phyloP scores from a whole-genome alignment of 2,797 vertebrate species.

The Hippopotamyrus pictus region DNA sequence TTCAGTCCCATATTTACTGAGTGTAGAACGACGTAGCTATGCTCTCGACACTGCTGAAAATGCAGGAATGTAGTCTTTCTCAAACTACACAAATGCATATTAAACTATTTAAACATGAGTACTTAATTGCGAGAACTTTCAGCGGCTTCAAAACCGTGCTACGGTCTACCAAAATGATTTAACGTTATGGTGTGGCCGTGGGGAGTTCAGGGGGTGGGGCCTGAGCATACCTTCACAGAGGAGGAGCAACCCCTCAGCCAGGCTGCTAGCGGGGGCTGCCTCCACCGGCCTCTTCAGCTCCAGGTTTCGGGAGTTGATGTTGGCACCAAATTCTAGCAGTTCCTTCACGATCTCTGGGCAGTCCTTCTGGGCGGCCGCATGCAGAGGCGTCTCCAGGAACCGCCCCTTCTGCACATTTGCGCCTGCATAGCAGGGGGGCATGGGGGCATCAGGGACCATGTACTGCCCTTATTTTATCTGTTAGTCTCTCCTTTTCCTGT shows the following conservation, averaged over 20 bases:
- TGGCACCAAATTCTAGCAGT: slow-evolving; percentile 86
- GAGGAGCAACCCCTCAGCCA: slow-evolving; percentile 68
- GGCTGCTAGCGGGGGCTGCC: slow-evolving; percentile 68
- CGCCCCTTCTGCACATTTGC: slow-evolving; percentile 79
- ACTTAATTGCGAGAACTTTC: neutral
- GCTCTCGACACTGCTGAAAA: neutral
- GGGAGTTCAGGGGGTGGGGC: neutral
- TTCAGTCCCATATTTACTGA: neutral
- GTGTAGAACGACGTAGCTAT: neutral
- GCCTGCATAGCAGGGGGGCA: slow-evolving; percentile 54
- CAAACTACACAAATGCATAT: neutral
- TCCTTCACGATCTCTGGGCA: slow-evolving; percentile 70
- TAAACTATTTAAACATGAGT: neutral
- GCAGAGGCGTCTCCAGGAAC: slow-evolving; percentile 77
- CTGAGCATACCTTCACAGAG: slow-evolving; percentile 71
- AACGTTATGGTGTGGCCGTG: neutral
- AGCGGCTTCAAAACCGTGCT: neutral
- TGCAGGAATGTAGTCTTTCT: neutral
- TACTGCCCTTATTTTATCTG: neutral
- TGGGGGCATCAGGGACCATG: neutral
- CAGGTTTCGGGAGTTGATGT: slow-evolving; percentile 75
- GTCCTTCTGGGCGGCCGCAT: slow-evolving; percentile 77
- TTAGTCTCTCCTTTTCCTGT: neutral
- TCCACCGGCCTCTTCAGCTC: slow-evolving; percentile 77
- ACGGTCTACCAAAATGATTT: neutral